Evolutionary conservation across 2,888 invertebrate species (phyloP), one percentile per base, ranked within the genome.

Genomic region (Anodontia alba): DNA sequence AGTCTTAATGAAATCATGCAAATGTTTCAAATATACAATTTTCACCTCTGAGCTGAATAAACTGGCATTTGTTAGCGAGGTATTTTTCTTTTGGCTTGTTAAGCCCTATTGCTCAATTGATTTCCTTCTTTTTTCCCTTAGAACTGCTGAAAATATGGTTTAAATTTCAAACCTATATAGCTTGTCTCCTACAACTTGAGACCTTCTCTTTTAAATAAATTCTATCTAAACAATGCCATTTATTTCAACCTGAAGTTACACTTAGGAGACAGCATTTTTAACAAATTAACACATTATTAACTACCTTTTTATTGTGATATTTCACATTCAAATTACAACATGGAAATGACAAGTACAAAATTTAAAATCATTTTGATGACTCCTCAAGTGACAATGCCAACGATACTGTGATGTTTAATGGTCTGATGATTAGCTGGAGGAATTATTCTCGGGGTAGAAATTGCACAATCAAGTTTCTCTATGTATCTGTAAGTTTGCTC

Each of bases 11-110:
- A 5, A 38, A 38, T 38, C 38, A 38, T 38, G 7, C 38, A 12
- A 38, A 38, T 5, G 5, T 38, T 38, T 38, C 12, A 12, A n/a
- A 49, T 20, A 20, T 15, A 57, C 7, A 57, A 7, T 26, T 33
- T 62, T 62, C 10, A 62, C 33, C 62, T 62, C 62, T 33, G 10
- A 62, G 62, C 62, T 62, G 62, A 62, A 62, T 62, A 62, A 62
- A 62, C 33, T 62, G 62, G 62, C 62, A 62, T 62, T 33, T 54
- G 26, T 12, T 38, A 8, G 38, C 38, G 38, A 38, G 7, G 7
- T 12, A 38, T 38, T 38, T 38, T 38, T 12, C 12, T 38, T 38
- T 38, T 38, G 38, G 12, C 38, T 38, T 5, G 38, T 38, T 8
- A 38, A 38, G 38, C n/a, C n/a, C n/a, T n/a, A n/a, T n/a, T n/a